Evolutionary conservation across 2,888 invertebrate species (phyloP), one percentile per base, ranked within the genome.

Genomic region (Sinhomidia bicolor): DNA sequence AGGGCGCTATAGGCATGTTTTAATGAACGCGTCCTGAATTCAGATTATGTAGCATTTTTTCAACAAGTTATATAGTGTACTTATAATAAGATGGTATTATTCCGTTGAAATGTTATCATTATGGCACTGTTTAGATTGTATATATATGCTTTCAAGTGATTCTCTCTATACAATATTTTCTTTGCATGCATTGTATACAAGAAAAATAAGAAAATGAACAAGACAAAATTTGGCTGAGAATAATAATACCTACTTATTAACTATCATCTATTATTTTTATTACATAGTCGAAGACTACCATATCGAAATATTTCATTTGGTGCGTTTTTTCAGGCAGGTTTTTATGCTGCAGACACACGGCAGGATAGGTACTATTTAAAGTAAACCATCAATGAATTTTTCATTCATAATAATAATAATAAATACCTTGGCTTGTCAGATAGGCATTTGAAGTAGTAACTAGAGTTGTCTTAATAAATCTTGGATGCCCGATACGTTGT

Each of bases 11-110:
- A 51, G 20, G 54, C 14, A 82, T 81, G 68, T 82, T 82, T 54
- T 54, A 17, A 20, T 62, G 51, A 81, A 82, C 62, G 76, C 87
- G 76, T 82, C 74, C 87, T 81, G 82, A 87, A 87, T 87, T 85
- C 41, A n/a, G 36, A 36, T 36, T 65, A 36, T 78, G 51, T 36
- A 41, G 54, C 44, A 62, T 32, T 47, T 65, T 74, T 78, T 62
- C 14, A 78, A 76, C 83, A n/a, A 65, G 62, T 65, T 44, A 7
- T 54, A 4, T 12, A n/a, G n/a, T 71, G 51, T 10, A 74, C 29
- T 32, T 17, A 44, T 41, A 71, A 47, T n/a, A 26, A 10, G 79
- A 17, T 79, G 41, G 32, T 57, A 79, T 36, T 51, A 74, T 74
- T 36, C 20, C 47, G 32, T n/a, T 12, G 14, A 65, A 12, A 80